Base-by-base conservation (phyloP, 2,113 vertebrate species). In the Nothobranchius kuhntae region DNA sequence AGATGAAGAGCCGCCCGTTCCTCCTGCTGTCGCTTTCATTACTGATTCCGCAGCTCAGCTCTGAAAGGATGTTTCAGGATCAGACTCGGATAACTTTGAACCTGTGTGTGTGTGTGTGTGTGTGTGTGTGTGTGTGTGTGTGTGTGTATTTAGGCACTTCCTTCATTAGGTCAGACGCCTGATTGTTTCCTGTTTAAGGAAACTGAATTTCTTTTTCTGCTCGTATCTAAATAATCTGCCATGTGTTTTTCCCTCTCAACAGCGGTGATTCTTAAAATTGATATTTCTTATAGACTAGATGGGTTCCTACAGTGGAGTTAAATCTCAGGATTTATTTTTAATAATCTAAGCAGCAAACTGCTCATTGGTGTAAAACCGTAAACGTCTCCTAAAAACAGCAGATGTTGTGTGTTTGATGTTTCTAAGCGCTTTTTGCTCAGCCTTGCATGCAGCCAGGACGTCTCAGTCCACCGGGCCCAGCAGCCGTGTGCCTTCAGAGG, bases 11-110 rank as follows among this genome's bases (percentile, higher is more conserved):
- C 52, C 65, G 61, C 61, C 61, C 74, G 62, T 89, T 83, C 84
- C 78, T 89, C 53, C 26, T 38, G 62, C 50, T 61, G 53, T 75
- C 85, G 86, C 13, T 67, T 73, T 91, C 91, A 86, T 91, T 15
- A 45, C 9, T 12, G 2, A 67, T 40, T 40, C 38, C 35, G 35
- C 52, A 71, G 36, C 42, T 70, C 73, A 4, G 30, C 77, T 64
- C 61, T 79, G 53, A 64, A 53, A 40, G 56, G 57, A 68, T 53
- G 64, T 59, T 73, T 53, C 9, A 48, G 47, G 7, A 48, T 7
- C 5, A 9, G 38, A 40, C 7, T 48, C 57, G 59, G 56, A 65
- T 21, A 17, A 17, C 36, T 73, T 11, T 55, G 2, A 14, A 42
- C 26, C 12, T 54, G 36, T 53, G 48, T 56, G 30, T 65, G 48